Base-by-base conservation (phyloP, 2,888 invertebrate genomes). In the Hylaea fasciaria region DNA sequence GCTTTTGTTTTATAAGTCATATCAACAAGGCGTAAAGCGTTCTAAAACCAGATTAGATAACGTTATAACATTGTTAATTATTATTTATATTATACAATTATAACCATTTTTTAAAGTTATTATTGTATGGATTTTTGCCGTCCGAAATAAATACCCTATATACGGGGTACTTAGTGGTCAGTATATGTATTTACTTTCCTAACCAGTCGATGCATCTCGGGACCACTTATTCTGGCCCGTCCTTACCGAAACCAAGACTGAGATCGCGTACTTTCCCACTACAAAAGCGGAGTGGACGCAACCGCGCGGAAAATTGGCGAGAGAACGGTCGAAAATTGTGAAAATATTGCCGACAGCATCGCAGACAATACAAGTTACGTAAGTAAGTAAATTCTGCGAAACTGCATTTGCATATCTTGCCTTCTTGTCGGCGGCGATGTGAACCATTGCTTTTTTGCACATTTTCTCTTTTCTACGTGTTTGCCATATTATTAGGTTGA, bases 281-380 rank as follows among this genome's bases (percentile, higher is more conserved):
- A 46, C 32, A 2, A 1, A 32, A 9, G 10, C 32, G 7, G 32
- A 37, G 5, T 70, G 68, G 58, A 65, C 35, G 57, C 73, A 72
- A 53, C 73, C 57, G 57, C 44, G 56, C 61, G 74, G 69, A 70
- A 73, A 72, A 76, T 76, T 73, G 66, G 63, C 68, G 59, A 61
- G 66, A 66, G 66, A 73, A 66, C 68, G 64, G 63, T 56, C 63
- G 66, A 70, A 72, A 73, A 70, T 72, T 74, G 70, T 70, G 65
- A 70, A 75, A 73, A 73, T 63, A 68, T 61, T 54, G 22, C 47
- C 35, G 35, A 47, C 47, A 47, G 28, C 52, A 39, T 49, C 43
- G n/a, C 29, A 40, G 32, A 51, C 57, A 53, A 59, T 40, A 39
- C 49, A 53, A 47, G 29, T 54, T 59, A 48, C 29, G 52, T 46